Conservation (phyloP, 2,888 invertebrate genomes). For the Sicus ferrugineus region DNA sequence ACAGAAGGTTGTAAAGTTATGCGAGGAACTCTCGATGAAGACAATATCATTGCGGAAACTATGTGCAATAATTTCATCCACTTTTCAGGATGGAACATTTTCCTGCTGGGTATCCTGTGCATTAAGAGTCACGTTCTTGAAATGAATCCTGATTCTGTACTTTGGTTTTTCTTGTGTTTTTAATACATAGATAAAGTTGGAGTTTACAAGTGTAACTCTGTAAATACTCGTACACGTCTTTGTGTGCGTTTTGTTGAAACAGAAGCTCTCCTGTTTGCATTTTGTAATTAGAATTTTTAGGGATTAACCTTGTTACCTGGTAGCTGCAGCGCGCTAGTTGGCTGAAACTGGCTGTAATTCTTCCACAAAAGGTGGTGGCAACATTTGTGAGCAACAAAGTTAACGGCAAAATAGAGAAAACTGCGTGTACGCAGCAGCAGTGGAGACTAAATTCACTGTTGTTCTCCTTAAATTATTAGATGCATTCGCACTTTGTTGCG, state of each 20-base stretch:
- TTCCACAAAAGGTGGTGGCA: conserved; percentile 15
- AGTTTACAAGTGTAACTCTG: neutral
- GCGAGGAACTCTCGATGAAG: too few species aligned
- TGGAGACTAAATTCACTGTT: neutral
- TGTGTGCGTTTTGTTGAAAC: conserved; percentile 5
- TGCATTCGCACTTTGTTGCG: too few species aligned
- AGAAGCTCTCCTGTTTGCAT: too few species aligned
- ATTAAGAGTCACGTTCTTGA: conserved; percentile 30
- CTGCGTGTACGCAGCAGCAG: neutral
- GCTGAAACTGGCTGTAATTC: too few species aligned
- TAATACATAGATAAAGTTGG: conserved; percentile 7
- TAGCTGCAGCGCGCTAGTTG: neutral
- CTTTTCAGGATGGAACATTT: too few species aligned
- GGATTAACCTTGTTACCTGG: conserved; percentile 27
- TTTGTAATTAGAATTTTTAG: conserved; percentile 23
- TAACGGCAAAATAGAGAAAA: neutral
- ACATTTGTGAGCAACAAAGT: conserved; percentile 14
- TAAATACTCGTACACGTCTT: neutral
- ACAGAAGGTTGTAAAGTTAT: too few species aligned
- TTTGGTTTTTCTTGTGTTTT: conserved; percentile 24
- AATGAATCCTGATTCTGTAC: conserved; percentile 30
- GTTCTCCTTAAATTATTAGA: too few species aligned
- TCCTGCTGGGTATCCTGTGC: too few species aligned
- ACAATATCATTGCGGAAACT: too few species aligned
- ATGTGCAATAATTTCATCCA: too few species aligned